Conservation (phyloP, 2,113 vertebrate species). For the Zapornia atra region DNA sequence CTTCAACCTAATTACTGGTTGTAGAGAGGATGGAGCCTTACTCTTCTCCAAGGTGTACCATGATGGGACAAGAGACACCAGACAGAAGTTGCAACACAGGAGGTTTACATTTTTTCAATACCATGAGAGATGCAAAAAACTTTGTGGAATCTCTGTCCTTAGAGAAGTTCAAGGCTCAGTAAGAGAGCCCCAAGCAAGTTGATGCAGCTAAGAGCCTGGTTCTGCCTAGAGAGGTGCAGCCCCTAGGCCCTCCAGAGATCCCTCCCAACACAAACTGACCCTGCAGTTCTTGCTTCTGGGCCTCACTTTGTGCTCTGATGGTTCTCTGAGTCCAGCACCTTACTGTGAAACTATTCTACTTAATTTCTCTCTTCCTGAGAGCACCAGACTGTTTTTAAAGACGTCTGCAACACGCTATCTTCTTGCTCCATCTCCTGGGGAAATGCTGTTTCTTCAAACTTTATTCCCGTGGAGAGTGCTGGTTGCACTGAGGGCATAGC, state of each 20-base stretch:
- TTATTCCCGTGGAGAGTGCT: not conserved
- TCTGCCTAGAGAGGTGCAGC: not conserved
- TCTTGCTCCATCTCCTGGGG: conserved; percentile 14
- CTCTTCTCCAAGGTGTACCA: not conserved
- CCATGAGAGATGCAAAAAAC: not conserved
- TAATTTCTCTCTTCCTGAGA: not conserved
- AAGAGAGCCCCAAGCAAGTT: not conserved
- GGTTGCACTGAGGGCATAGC: not conserved
- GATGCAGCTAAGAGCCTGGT: not conserved
- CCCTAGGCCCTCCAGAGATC: not conserved
- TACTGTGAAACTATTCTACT: not conserved
- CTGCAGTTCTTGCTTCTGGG: not conserved
- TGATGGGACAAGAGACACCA: not conserved
- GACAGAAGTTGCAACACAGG: not conserved
- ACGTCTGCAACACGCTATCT: not conserved
- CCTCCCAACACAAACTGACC: not conserved
- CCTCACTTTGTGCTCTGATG: not conserved
- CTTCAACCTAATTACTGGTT: not conserved
- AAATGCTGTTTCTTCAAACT: not conserved
- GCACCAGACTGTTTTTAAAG: not conserved
- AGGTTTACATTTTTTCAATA: not conserved
- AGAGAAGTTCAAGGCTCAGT: not conserved
- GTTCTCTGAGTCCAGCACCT: not conserved
- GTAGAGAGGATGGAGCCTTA: not conserved
- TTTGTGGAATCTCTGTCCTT: not conserved